A percentile compares a stretch with the other conserved stretches of the same genome.
Evolutionary conservation across 2,113 vertebrate species (phyloP).

Genomic region (Ammodytes dubius): DNA sequence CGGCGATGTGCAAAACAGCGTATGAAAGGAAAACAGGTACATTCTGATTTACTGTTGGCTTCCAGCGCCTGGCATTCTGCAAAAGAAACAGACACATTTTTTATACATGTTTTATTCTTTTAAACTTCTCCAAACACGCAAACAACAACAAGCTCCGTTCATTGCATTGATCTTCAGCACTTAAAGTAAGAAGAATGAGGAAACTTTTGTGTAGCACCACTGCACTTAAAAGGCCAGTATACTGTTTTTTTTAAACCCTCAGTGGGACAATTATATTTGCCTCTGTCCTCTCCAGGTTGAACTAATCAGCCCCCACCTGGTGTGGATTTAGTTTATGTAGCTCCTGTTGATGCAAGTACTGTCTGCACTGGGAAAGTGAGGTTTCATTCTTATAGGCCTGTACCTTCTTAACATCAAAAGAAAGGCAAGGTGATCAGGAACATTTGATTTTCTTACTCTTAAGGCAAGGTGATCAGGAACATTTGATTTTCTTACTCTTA

Average conservation of each 20-base stretch:
- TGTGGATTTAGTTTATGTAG: neutral
- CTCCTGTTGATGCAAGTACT: no score
- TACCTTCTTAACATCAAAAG: no score
- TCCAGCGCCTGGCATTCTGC: neutral
- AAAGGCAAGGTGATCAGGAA: no score
- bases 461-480: no score
- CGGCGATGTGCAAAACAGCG: constrained; percentile 73
- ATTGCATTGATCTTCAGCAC: constrained; percentile 44
- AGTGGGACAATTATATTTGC: constrained; percentile 41
- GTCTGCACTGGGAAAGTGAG: no score
- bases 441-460: no score
- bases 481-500: no score
- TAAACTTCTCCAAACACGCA: constrained; percentile 36
- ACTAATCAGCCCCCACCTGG: neutral
- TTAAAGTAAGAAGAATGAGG: neutral
- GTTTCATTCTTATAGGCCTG: neutral
- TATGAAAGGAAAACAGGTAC: constrained; percentile 55
- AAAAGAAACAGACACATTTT: constrained; percentile 4
- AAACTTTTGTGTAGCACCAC: neutral
- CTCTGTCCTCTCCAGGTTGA: neutral
- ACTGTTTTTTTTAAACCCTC: constrained; percentile 27
- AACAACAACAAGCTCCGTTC: constrained; percentile 42
- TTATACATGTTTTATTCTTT: neutral
- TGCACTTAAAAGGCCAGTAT: constrained; percentile 14
- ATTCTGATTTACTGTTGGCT: constrained; percentile 50